A percentile compares a stretch with the other conserved stretches of the same genome.
phyloP scores from a whole-genome alignment of 2,888 invertebrate genomes.

The Ochropacha duplaris region DNA sequence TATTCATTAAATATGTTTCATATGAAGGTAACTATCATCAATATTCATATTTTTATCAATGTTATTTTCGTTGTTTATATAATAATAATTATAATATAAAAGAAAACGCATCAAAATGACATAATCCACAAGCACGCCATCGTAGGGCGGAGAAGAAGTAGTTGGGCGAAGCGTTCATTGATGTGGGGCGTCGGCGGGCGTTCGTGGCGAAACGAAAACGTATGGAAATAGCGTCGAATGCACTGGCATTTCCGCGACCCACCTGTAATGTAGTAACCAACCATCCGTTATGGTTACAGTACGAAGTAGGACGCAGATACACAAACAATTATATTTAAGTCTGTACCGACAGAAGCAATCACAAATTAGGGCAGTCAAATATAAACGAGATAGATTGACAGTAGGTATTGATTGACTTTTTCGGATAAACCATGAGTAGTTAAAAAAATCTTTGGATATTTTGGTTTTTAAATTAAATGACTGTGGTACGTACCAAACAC shows the following conservation, averaged over 20 bases:
- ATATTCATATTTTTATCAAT: no score
- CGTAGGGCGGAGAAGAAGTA: slow-evolving; percentile 60
- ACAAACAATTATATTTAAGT: slow-evolving; percentile 9
- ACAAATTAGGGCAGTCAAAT: not conserved
- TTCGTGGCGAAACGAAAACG: slow-evolving; percentile 54
- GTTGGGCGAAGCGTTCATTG: slow-evolving; percentile 66
- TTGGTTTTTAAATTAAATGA: no score
- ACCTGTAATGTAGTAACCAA: slow-evolving; percentile 29
- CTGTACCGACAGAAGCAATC: not conserved
- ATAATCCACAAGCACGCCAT: slow-evolving; percentile 20
- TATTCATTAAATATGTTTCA: no score
- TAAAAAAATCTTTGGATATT: no score
- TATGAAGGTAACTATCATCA: no score
- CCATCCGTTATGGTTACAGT: slow-evolving; percentile 7
- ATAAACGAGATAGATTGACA: not conserved
- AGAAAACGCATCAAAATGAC: slow-evolving; percentile 43
- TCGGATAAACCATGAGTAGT: no score
- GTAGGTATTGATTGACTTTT: no score
- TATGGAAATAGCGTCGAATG: slow-evolving; percentile 60
- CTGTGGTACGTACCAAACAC: no score
- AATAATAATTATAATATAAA: not conserved
- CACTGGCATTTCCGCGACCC: slow-evolving; percentile 45
- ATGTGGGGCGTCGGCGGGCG: slow-evolving; percentile 68
- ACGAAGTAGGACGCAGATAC: slow-evolving; percentile 29
- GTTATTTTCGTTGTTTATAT: not conserved